Evolutionary conservation across 2,888 invertebrate species (phyloP), one percentile per base, ranked within the genome.

Genomic region (Coecobrya sp.): DNA sequence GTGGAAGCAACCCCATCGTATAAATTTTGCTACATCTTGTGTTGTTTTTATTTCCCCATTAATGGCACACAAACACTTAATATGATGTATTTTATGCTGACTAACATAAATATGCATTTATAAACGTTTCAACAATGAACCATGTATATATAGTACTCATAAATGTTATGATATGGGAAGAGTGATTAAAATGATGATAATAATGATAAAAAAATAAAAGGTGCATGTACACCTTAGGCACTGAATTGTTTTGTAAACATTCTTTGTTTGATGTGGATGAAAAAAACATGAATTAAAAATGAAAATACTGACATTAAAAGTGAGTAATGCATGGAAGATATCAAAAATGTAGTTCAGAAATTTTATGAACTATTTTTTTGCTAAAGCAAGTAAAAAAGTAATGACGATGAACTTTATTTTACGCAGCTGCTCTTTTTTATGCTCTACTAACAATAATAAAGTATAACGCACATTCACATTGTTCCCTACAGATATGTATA

Each of bases 391-490:
- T n/a, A 73, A 49, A 73, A 73, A 42, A 42, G 42, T 42, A 42
- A 16, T 30, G 68, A 27, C 16, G 68, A 27, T 30, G 22, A 55
- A 79, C 52, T 89, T 89, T 82, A 52, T 42, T 59, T 79, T 19
- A 59, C 27, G 65, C 89, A 68, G 89, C 52, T 89, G 89, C 89
- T 82, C 49, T 22, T 82, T 82, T 70, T 76, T 73, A 79, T 81
- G 88, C 81, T 88, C 88, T 88, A 88, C 65, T 88, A 88, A 81
- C 52, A 82, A 70, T 65, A 52, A 81, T 36, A 49, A 76, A 42
- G 45, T 88, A 68, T 79, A 10, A 86, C 25, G 73, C 36, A 27
- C 59, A 82, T 30, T 30, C 25, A 59, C 59, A 22, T n/a, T 55
- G 36, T 62, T 86, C 22, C 70, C n/a, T 73, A 30, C 13, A 52